Evolutionary conservation across 2,113 vertebrate genomes (phyloP), one percentile per base, ranked within the genome.

Genomic region (Megaceryle maxima): DNA sequence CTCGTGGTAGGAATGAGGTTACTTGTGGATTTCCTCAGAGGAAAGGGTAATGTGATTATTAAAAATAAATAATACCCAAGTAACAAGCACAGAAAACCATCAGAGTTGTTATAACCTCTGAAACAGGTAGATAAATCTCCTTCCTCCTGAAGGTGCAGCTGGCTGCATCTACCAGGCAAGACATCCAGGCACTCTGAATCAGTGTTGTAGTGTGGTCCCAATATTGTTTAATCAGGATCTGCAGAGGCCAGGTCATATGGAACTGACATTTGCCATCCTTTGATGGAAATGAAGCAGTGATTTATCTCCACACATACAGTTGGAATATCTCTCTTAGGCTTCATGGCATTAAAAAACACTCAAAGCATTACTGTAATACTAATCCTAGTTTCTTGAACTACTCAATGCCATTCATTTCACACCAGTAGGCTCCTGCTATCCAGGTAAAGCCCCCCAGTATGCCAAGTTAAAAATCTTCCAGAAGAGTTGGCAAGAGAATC

Each of bases 261-360:
- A 78, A 48, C 16, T 88, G 73, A 8, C 4, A 46, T 70, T 77
- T 87, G 20, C 11, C 3, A n/a, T 62, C 8, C 60, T 59, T 92
- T 90, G 46, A 19, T 46, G 46, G 46, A 64, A 72, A 72, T 29
- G 12, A 83, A 90, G 5, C 29, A 37, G 63, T 73, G 82, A 60
- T 5, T 0, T 73, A 44, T 57, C 37, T 57, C n/a, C 28, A 26
- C 25, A 17, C 0, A 0, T 35, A 28, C 4, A 13, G 11, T 5
- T 67, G 9, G 19, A 86, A 77, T 76, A 24, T 57, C 48, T 67
- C 31, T 28, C 4, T 35, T 53, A 68, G 43, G 24, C 9, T 37
- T 70, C 16, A n/a, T 10, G 70, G 31, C 9, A 28, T 69, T 73
- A 21, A 46, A 59, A 77, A 48, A 60, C 10, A 19, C 53, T 57